These are phyloP conservation scores for Drosophila melanica DNA, from an alignment of 1,140 invertebrate genomes.

Conservation along the genomic window DNA sequence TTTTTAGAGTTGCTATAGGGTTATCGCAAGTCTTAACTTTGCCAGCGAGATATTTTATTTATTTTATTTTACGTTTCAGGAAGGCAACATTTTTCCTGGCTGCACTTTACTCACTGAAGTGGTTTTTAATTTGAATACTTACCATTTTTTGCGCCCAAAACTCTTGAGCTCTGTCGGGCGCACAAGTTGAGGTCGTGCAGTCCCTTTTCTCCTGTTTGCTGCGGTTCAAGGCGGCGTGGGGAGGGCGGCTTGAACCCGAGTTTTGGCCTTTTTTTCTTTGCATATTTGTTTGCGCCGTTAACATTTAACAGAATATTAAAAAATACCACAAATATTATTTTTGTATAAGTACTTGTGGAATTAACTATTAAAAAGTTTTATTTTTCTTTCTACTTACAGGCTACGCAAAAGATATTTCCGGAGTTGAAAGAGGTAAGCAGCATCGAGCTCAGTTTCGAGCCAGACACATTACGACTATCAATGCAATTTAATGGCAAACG, in stretches of 20 bases:
- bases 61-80: constrained; percentile 28
- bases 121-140: constrained; percentile 81
- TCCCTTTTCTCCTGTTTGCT: constrained; percentile 8
- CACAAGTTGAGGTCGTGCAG: background rate
- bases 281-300: constrained; percentile 37
- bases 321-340: constrained; percentile 46
- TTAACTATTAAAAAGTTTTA: constrained; percentile 39
- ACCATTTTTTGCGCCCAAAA: constrained; percentile 29
- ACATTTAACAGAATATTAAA: constrained; percentile 41
- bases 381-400: constrained; percentile 63
- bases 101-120: constrained; percentile 57
- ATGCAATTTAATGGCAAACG: constrained; percentile 24
- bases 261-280: constrained; percentile 35
- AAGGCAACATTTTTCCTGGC: constrained; percentile 62
- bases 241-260: constrained; percentile 1
- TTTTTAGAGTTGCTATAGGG: constrained; percentile 4
- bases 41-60: constrained; percentile 26
- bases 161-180: constrained; percentile 14
- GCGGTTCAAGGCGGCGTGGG: background rate
- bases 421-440: constrained; percentile 83
- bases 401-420: constrained; percentile 84
- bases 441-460: too few relatives aligned
- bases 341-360: constrained; percentile 19
- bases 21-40: constrained; percentile 20
- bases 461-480: background rate